A percentile compares a stretch with the other conserved stretches of the same genome.
These are phyloP conservation scores for Lathronympha strigana DNA, from an alignment of 2,888 invertebrate species.

Conservation along the genomic window DNA sequence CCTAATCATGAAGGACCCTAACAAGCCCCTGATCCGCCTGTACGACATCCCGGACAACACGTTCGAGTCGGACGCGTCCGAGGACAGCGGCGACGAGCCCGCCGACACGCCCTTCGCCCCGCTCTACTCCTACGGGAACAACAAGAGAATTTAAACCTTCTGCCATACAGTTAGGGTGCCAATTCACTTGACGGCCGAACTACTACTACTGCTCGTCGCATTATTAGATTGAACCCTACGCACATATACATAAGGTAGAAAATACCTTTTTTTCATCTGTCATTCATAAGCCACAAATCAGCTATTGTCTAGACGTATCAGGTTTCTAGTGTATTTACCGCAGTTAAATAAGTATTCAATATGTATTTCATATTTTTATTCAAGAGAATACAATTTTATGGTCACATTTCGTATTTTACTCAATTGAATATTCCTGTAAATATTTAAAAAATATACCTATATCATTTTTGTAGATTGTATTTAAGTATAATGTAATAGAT, in stretches of 20 bases:
- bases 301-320: slow-evolving; percentile 40
- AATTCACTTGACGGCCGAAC: background rate
- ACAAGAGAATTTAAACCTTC: slow-evolving; percentile 71
- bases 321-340: slow-evolving; percentile 50
- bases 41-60: slow-evolving; percentile 99
- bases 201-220: too few relatives aligned
- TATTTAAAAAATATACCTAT: too few relatives aligned
- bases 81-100: slow-evolving; percentile 90
- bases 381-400: slow-evolving; percentile 72
- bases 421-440: background rate
- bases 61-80: slow-evolving; percentile 98
- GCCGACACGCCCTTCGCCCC: slow-evolving; percentile 80
- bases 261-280: slow-evolving; percentile 46
- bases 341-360: slow-evolving; percentile 55
- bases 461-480: too few relatives aligned
- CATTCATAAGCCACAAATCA: slow-evolving; percentile 41
- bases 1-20: slow-evolving; percentile 99
- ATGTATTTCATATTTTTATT: slow-evolving; percentile 74
- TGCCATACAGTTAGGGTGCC: background rate
- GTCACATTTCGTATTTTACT: slow-evolving; percentile 63
- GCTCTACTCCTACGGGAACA: slow-evolving; percentile 78
- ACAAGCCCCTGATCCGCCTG: slow-evolving; percentile 98
- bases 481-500: too few relatives aligned
- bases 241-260: slow-evolving; percentile 26
- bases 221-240: slow-evolving; percentile 9